Conservation (phyloP, 2,797 vertebrate species). For the Anguilla megastoma region DNA sequence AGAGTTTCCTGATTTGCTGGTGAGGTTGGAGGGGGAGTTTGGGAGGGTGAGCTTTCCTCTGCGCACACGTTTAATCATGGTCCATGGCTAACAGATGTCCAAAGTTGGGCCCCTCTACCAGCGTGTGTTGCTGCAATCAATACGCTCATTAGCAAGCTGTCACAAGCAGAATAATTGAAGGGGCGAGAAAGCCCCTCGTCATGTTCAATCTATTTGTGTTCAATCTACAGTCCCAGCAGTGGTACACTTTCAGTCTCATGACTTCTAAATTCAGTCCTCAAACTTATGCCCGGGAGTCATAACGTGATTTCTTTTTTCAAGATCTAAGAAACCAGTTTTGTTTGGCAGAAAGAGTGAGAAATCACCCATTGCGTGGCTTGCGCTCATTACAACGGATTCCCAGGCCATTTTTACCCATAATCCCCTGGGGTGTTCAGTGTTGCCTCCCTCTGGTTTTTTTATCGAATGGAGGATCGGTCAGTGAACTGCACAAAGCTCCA, state of each 20-base stretch:
- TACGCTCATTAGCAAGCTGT: constrained; percentile 6
- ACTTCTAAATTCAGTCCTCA: constrained; percentile 33
- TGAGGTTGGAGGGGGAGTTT: neutral
- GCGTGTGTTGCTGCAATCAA: constrained; percentile 5
- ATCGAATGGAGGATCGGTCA: neutral
- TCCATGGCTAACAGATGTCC: constrained; percentile 75
- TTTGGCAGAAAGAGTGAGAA: constrained; percentile 38
- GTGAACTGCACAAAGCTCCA: neutral
- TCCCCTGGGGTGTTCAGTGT: constrained; percentile 37
- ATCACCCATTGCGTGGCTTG: constrained; percentile 36
- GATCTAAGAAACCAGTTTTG: constrained; percentile 40
- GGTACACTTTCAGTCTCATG: neutral
- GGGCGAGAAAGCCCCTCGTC: too few species aligned
- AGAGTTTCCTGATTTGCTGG: constrained; percentile 4
- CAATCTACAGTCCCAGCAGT: neutral
- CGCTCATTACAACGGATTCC: constrained; percentile 58
- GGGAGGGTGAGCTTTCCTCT: constrained; percentile 53
- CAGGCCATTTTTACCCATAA: constrained; percentile 22
- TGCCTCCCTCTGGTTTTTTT: neutral
- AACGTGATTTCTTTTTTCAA: constrained; percentile 44
- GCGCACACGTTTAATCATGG: constrained; percentile 67
- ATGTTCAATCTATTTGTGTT: neutral
- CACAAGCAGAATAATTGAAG: neutral
- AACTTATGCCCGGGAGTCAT: constrained; percentile 39
- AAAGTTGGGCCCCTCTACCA: constrained; percentile 13